These are phyloP conservation scores for Centropyge bicolor DNA, from an alignment of 2,797 vertebrate genomes.

Conservation along the genomic window DNA sequence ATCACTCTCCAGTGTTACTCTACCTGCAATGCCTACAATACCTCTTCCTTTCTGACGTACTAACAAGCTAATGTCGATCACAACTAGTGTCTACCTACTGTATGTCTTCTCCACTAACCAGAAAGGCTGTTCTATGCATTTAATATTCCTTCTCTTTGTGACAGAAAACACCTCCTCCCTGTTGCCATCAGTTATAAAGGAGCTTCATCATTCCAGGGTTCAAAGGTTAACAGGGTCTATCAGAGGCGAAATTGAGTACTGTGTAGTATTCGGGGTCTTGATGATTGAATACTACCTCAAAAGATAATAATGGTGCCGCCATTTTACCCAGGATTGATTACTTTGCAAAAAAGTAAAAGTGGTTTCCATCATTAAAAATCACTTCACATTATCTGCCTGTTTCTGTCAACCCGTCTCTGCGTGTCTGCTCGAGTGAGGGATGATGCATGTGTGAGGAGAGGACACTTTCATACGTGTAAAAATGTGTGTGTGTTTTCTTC, in stretches of 20 bases:
- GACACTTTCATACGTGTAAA: slow-evolving; percentile 4
- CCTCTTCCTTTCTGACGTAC: neutral
- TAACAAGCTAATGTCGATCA: neutral
- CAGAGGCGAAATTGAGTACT: slow-evolving; percentile 55
- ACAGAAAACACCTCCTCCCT: slow-evolving; percentile 22
- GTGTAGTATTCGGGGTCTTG: slow-evolving; percentile 24
- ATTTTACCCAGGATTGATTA: slow-evolving; percentile 53
- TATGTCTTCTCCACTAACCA: slow-evolving; percentile 19
- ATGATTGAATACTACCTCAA: slow-evolving; percentile 53
- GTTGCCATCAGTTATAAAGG: slow-evolving; percentile 58
- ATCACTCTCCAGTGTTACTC: slow-evolving; percentile 45
- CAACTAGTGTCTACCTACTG: neutral
- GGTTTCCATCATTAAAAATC: slow-evolving; percentile 34
- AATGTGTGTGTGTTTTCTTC: slow-evolving; percentile 35
- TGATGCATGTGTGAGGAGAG: slow-evolving; percentile 26
- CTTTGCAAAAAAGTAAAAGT: slow-evolving; percentile 24
- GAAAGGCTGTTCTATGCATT: slow-evolving; percentile 4
- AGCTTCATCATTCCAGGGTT: slow-evolving; percentile 61
- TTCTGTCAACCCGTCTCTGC: slow-evolving; percentile 18
- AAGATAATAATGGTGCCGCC: slow-evolving; percentile 39
- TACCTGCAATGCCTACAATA: slow-evolving; percentile 14
- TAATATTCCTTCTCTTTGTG: slow-evolving; percentile 18
- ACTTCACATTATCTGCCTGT: slow-evolving; percentile 29
- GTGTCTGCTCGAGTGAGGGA: slow-evolving; percentile 7
- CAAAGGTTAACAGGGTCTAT: slow-evolving; percentile 72